phyloP scores from a whole-genome alignment of 2,797 vertebrate genomes.

The Platalea minor region DNA sequence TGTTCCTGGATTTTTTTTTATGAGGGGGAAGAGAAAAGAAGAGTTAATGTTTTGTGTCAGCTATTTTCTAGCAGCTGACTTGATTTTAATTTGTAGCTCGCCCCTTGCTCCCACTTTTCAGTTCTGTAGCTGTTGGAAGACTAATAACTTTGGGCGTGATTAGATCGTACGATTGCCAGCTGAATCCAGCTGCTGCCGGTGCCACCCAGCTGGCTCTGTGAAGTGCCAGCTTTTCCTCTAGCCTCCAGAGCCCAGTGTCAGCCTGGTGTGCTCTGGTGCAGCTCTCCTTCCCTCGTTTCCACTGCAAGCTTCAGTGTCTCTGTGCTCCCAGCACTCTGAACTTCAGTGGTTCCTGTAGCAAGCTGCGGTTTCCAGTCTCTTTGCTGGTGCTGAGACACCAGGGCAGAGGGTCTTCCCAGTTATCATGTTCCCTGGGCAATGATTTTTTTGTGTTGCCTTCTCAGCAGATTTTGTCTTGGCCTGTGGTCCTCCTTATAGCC shows the following conservation, averaged over 20 bases:
- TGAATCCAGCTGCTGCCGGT: not conserved
- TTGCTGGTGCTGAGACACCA: not conserved
- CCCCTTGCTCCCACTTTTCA: not conserved
- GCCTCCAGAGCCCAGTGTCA: not conserved
- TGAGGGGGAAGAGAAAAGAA: not conserved
- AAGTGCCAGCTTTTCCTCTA: not conserved
- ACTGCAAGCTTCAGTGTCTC: not conserved
- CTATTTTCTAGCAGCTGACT: not conserved
- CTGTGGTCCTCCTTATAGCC: not conserved
- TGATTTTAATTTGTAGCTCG: not conserved
- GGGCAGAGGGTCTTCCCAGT: not conserved
- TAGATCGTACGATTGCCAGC: not conserved
- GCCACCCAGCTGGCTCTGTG: not conserved
- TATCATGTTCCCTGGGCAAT: not conserved
- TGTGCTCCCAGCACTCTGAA: rapidly evolving
- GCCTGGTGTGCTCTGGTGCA: no score
- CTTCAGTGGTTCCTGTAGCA: not conserved
- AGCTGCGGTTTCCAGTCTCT: not conserved
- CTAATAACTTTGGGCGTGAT: not conserved
- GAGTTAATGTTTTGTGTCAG: not conserved
- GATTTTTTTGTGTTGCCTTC: not conserved
- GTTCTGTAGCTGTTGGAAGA: not conserved
- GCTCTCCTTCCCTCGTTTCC: not conserved
- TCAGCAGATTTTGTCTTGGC: not conserved
- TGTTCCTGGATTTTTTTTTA: not conserved